Evolutionary conservation across 2,797 vertebrate species (phyloP).

Genomic region (Esox lucius): DNA sequence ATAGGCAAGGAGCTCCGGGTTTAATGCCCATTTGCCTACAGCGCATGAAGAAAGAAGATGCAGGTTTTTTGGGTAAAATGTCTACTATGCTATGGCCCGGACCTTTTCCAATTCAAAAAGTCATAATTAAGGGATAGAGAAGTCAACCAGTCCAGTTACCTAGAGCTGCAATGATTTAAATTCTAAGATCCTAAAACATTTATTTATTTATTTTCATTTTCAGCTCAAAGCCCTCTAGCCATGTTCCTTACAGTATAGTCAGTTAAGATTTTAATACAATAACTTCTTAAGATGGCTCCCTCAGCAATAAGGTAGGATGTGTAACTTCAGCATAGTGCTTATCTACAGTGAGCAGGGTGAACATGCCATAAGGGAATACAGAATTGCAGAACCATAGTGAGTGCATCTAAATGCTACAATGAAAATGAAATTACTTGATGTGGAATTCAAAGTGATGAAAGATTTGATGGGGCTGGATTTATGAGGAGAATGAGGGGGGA

Average conservation of each 20-base stretch:
- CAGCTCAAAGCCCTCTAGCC: neutral
- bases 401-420: slow-evolving; percentile 36
- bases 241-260: neutral
- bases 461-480: slow-evolving; percentile 9
- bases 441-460: slow-evolving; percentile 31
- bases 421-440: slow-evolving; percentile 42
- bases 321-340: slow-evolving; percentile 30
- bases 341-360: slow-evolving; percentile 37
- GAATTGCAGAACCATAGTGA: slow-evolving; percentile 15
- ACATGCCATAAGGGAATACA: slow-evolving; percentile 30
- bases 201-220: neutral
- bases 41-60: neutral
- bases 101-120: neutral
- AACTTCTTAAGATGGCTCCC: neutral
- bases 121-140: neutral
- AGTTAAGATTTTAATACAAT: neutral
- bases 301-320: slow-evolving; percentile 23
- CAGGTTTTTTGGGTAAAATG: neutral
- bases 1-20: neutral
- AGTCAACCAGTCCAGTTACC: neutral
- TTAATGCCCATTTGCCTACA: neutral
- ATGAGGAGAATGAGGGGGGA: neutral
- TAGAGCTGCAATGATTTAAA: neutral
- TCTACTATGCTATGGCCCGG: neutral
- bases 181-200: neutral